A percentile compares a stretch with the other conserved stretches of the same genome.
Conservation (phyloP, 2,888 invertebrate genomes). For the Phanerotoma sp. region DNA sequence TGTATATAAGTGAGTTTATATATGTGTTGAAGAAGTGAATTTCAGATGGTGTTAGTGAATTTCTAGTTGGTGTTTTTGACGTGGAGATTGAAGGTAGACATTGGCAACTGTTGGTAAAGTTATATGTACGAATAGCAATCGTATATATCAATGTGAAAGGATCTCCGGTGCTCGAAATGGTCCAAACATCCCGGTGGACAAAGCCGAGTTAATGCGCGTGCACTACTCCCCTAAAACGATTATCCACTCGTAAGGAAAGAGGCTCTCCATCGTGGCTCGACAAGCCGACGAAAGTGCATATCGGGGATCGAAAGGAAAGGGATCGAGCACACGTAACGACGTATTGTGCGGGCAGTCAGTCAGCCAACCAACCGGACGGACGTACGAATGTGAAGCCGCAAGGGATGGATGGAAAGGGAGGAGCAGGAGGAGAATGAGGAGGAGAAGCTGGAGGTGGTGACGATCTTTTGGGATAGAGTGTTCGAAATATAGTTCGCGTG, state of each 20-base stretch:
- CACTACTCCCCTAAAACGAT: constrained; percentile 54
- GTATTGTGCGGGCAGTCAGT: constrained; percentile 44
- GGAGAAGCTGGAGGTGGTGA: constrained; percentile 5
- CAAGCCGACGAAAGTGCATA: constrained; percentile 40
- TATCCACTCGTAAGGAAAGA: constrained; percentile 47
- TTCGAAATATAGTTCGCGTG: constrained; percentile 5
- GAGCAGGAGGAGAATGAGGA: too few relatives aligned
- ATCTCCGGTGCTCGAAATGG: constrained; percentile 22
- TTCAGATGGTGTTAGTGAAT: too few relatives aligned
- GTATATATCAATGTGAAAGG: constrained; percentile 4
- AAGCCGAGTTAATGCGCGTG: constrained; percentile 30
- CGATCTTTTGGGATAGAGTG: constrained; percentile 7
- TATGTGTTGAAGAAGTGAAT: constrained; percentile 1
- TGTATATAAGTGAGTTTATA: background rate
- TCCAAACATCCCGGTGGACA: constrained; percentile 45
- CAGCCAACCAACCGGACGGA: constrained; percentile 11
- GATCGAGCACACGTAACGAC: constrained; percentile 45
- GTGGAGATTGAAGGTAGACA: constrained; percentile 6
- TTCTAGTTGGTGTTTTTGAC: constrained; percentile 15
- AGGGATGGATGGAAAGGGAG: too few relatives aligned
- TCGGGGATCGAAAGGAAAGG: constrained; percentile 18
- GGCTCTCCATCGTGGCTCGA: constrained; percentile 1
- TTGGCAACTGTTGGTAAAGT: too few relatives aligned
- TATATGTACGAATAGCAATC: constrained; percentile 1
- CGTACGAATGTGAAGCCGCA: constrained; percentile 11